phyloP scores from a whole-genome alignment of 1,140 invertebrate genomes.

The Pseudomyrmex concolor region DNA sequence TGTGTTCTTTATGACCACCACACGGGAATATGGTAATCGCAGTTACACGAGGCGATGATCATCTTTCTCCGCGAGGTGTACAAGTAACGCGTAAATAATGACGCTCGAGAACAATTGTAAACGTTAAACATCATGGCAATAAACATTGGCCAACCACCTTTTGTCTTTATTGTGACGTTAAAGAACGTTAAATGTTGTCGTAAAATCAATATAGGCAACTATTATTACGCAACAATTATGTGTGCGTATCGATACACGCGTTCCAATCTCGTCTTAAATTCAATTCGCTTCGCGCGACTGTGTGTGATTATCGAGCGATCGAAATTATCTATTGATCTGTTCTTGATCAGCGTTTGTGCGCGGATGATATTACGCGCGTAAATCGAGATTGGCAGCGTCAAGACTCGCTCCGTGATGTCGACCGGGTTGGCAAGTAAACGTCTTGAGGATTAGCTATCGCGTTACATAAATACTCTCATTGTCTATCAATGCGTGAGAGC shows the following conservation, averaged over 20 bases:
- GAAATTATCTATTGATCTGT: conserved; percentile 45
- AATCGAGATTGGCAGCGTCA: conserved; percentile 61
- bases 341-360: background rate
- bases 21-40: conserved; percentile 22
- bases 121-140: conserved; percentile 43
- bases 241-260: background rate
- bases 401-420: conserved; percentile 47
- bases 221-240: background rate
- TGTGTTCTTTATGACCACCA: conserved; percentile 48
- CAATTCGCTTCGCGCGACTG: conserved; percentile 28
- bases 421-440: conserved; percentile 17
- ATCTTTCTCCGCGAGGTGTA: conserved; percentile 37
- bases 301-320: conserved; percentile 43
- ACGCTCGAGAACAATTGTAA: conserved; percentile 43
- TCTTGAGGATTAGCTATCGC: conserved; percentile 40
- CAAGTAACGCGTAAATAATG: conserved; percentile 49
- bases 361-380: conserved; percentile 55
- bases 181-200: background rate
- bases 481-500: background rate
- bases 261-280: conserved; percentile 13
- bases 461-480: conserved; percentile 46
- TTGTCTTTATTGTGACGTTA: background rate
- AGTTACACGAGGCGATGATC: conserved; percentile 31
- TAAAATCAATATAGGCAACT: conserved; percentile 22
- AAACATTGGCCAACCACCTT: background rate